Evolutionary conservation across 2,888 invertebrate genomes (phyloP), one percentile per base, ranked within the genome.

Genomic region (Cylloceria caligata): DNA sequence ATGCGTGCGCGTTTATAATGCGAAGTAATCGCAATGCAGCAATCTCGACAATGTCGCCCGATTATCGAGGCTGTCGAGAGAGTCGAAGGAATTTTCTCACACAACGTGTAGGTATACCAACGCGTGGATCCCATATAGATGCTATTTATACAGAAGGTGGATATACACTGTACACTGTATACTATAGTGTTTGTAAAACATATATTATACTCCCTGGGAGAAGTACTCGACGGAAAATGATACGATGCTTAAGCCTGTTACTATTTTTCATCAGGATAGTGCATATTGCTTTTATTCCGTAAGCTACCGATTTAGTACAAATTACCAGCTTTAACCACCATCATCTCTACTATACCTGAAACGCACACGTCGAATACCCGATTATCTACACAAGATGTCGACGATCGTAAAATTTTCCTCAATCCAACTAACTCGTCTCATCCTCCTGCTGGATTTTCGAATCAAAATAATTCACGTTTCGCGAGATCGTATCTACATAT

Each of bases 1-100:
- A 11, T 13, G 36, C 4, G 16, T 13, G 27, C 16, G n/a, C 45
- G 34, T 16, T n/a, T 69, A 16, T 49, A 52, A 49, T 30, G n/a
- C 19, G 6, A 24, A 24, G n/a, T 72, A 81, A 77, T 85, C 71
- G 82, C 62, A 84, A 87, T 86, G 84, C 87, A 84, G 77, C 71
- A 81, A 88, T 88, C 76, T 77, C 78, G 30, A 86, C 86, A 84
- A 87, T 88, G 86, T 86, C 82, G 83, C 78, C 68, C 79, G 87
- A 84, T 86, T 87, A 86, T 85, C 85, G 81, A 60, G 34, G 68
- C 81, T 52, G 36, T 27, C 77, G 55, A 9, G 60, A 34, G 60
- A 60, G 19, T 60, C 19, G 30, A 34, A 60, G 69, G 76, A 67
- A 77, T 85, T 86, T 88, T 88, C 88, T 87, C 88, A 88, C 88